Conservation (phyloP, 1,140 invertebrate genomes). For the Zaprionus tsacasi region DNA sequence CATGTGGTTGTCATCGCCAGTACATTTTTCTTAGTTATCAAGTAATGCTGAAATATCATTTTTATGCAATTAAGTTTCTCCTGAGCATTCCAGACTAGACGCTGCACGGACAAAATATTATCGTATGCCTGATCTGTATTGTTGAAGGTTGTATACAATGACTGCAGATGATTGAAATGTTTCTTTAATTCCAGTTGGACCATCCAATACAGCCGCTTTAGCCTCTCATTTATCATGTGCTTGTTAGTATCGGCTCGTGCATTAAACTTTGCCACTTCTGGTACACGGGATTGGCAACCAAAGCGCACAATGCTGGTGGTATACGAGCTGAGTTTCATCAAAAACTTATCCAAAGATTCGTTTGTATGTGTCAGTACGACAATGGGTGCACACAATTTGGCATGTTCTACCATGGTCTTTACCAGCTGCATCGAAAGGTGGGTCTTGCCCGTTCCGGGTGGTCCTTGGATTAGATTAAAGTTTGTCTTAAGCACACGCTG, state of each 20-base stretch:
- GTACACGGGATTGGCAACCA: slow-evolving; percentile 87
- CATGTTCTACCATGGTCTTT: slow-evolving; percentile 86
- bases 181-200: slow-evolving; percentile 70
- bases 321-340: slow-evolving; percentile 87
- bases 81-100: slow-evolving; percentile 30
- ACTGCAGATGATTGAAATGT: slow-evolving; percentile 64
- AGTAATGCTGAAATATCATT: slow-evolving; percentile 66
- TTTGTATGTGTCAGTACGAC: slow-evolving; percentile 95
- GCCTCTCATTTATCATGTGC: slow-evolving; percentile 24
- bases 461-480: slow-evolving; percentile 89
- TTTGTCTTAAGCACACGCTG: slow-evolving; percentile 84
- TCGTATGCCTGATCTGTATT: slow-evolving; percentile 76
- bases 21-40: slow-evolving; percentile 78
- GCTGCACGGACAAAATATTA: slow-evolving; percentile 53
- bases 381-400: slow-evolving; percentile 85
- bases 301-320: slow-evolving; percentile 88
- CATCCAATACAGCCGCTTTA: slow-evolving; percentile 67
- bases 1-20: slow-evolving; percentile 92
- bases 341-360: slow-evolving; percentile 94
- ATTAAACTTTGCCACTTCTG: slow-evolving; percentile 62
- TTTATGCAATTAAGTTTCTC: slow-evolving; percentile 67
- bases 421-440: slow-evolving; percentile 89
- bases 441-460: slow-evolving; percentile 93
- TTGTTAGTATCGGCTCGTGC: slow-evolving; percentile 27
- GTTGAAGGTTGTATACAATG: slow-evolving; percentile 71